Evolutionary conservation across 2,888 invertebrate species (phyloP).

Genomic region (Rhagonycha lutea): DNA sequence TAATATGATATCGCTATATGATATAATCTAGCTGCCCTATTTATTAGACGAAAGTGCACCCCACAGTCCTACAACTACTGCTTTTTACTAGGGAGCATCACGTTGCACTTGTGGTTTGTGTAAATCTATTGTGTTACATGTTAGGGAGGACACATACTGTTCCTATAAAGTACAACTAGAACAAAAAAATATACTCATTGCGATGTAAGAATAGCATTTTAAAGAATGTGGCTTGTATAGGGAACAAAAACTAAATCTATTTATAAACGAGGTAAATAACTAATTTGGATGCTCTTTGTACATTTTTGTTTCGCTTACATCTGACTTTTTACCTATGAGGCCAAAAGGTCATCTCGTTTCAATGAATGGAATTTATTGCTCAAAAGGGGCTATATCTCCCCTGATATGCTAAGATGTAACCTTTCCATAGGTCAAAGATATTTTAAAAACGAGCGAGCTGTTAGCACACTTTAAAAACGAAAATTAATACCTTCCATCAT

Average conservation of each 20-base stretch:
- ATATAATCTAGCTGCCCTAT: slow-evolving; percentile 32
- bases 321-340: slow-evolving; percentile 49
- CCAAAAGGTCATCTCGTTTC: slow-evolving; percentile 53
- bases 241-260: neutral
- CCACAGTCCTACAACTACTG: slow-evolving; percentile 19
- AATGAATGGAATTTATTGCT: slow-evolving; percentile 53
- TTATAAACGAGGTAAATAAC: neutral
- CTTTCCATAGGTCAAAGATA: slow-evolving; percentile 51
- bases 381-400: slow-evolving; percentile 53
- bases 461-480: neutral
- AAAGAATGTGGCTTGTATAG: neutral
- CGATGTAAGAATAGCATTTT: neutral
- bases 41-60: slow-evolving; percentile 27
- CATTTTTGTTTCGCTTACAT: slow-evolving; percentile 23
- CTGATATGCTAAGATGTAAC: slow-evolving; percentile 52
- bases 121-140: slow-evolving; percentile 31
- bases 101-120: slow-evolving; percentile 33
- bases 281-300: slow-evolving; percentile 11
- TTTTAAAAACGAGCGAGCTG: slow-evolving; percentile 32
- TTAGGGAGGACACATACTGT: slow-evolving; percentile 27
- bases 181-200: slow-evolving; percentile 24
- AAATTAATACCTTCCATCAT: neutral
- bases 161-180: slow-evolving; percentile 24
- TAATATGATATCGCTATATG: slow-evolving; percentile 26
- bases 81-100: slow-evolving; percentile 35